phyloP scores from a whole-genome alignment of 1,140 invertebrate genomes.

The Drosophila rhopaloa region DNA sequence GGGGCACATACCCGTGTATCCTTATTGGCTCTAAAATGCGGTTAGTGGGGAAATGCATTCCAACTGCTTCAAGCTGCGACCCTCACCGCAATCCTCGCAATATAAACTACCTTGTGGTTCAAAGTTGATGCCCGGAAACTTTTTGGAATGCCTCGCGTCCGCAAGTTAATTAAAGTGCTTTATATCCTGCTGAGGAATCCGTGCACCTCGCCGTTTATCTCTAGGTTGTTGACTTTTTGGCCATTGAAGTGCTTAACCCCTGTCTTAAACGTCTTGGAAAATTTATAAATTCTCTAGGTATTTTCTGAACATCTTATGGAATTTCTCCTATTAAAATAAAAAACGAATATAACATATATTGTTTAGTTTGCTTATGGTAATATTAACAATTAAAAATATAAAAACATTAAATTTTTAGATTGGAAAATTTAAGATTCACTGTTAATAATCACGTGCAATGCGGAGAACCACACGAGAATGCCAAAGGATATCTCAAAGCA shows the following conservation, averaged over 20 bases:
- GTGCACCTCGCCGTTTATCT: slow-evolving; percentile 46
- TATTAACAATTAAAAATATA: too few relatives aligned
- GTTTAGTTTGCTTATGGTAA: too few relatives aligned
- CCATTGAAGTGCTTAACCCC: background rate
- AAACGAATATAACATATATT: too few relatives aligned
- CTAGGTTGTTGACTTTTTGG: slow-evolving; percentile 34
- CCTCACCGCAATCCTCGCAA: slow-evolving; percentile 65
- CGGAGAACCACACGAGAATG: background rate
- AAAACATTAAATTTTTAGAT: too few relatives aligned
- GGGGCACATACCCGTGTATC: slow-evolving; percentile 55
- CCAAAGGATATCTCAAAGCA: background rate
- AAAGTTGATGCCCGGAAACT: slow-evolving; percentile 78
- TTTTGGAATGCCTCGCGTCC: slow-evolving; percentile 70
- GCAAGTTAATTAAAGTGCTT: slow-evolving; percentile 83
- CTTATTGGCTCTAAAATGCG: slow-evolving; percentile 74
- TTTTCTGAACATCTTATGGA: too few relatives aligned
- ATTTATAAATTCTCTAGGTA: background rate
- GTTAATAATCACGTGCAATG: background rate
- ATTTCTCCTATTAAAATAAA: too few relatives aligned
- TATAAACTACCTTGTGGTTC: slow-evolving; percentile 81
- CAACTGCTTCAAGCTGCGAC: slow-evolving; percentile 18
- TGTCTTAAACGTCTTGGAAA: too few relatives aligned
- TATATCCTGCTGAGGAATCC: slow-evolving; percentile 52
- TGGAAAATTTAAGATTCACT: too few relatives aligned
- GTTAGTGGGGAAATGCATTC: slow-evolving; percentile 65